These are phyloP conservation scores for Leucophenga varia DNA, from an alignment of 1,140 invertebrate genomes.

Conservation along the genomic window DNA sequence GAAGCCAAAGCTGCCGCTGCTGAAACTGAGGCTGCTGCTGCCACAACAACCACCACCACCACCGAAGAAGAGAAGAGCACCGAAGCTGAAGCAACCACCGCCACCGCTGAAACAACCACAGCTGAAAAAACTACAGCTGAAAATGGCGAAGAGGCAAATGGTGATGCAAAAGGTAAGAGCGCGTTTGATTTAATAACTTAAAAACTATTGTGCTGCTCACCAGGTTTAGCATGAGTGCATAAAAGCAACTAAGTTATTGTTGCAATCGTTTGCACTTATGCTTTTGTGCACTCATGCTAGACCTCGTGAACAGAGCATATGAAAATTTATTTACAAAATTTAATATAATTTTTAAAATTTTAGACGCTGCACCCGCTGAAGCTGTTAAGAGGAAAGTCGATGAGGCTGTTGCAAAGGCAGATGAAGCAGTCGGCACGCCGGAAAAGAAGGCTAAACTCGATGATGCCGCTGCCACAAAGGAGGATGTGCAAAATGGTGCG, in stretches of 20 bases:
- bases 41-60: conserved; percentile 14
- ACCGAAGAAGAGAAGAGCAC: conserved; percentile 7
- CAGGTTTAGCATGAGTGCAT: too few species aligned
- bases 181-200: too few species aligned
- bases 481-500: conserved; percentile 51
- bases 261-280: neutral
- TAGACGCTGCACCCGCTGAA: conserved; percentile 44
- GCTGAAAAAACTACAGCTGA: conserved; percentile 25
- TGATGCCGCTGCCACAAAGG: conserved; percentile 43
- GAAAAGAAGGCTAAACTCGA: conserved; percentile 55
- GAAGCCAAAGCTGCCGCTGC: conserved; percentile 21
- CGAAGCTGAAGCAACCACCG: conserved; percentile 1
- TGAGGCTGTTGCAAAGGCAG: conserved; percentile 37
- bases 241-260: neutral
- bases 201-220: too few species aligned
- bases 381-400: conserved; percentile 54
- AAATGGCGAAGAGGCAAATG: conserved; percentile 32
- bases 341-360: neutral
- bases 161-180: conserved; percentile 54
- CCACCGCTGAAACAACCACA: conserved; percentile 1
- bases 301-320: too few species aligned
- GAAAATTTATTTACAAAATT: neutral
- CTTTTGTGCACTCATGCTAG: neutral
- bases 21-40: conserved; percentile 27
- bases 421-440: conserved; percentile 48